Evolutionary conservation across 2,113 vertebrate species (phyloP), one percentile per base, ranked within the genome.

Genomic region (Epinephelus cyanopodus): DNA sequence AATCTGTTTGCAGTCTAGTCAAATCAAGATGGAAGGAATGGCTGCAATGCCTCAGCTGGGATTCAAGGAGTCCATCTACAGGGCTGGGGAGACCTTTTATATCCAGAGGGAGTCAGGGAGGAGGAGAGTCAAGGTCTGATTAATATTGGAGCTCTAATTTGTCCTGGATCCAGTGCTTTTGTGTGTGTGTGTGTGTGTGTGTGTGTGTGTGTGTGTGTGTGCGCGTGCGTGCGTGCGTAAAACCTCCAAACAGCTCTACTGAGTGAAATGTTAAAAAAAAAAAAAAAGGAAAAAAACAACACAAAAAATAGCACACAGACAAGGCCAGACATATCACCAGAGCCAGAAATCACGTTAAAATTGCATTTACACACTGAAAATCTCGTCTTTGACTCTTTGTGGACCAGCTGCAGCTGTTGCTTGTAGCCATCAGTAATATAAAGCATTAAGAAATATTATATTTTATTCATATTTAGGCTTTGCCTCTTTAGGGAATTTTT

Each of bases 141-240:
- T 63, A 74, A 71, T 79, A 58, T 3, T 69, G 23, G 39, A 67
- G 48, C 57, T 61, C 54, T 52, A 21, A 75, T 39, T 80, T 85
- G 33, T 71, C 50, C 45, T 1, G 39, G 13, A 82, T 74, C 14
- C 45, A 61, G 21, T 29, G 42, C 21, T 10, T 17, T 6, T 50
- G 3, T 75, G 17, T 72, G 17, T 76, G 19, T 47, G 27, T 57
- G 23, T 21, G 33, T 50, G 3, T 79, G 17, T 72, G 17, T 76
- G 17, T 39, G 27, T 57, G 23, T 21, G 3, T 79, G 17, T 72
- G 17, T 73, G 19, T 47, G 27, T 57, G 33, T 50, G 3, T 79
- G 17, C 68, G 17, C 65, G 19, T 47, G 27, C 53, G 23, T 72
- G 17, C 73, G 19, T 47, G 27, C 53, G 23, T 21, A 27, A 74